A percentile compares a stretch with the other conserved stretches of the same genome.
Conservation (phyloP, 2,888 invertebrate species). For the Dolomedes plantarius region DNA sequence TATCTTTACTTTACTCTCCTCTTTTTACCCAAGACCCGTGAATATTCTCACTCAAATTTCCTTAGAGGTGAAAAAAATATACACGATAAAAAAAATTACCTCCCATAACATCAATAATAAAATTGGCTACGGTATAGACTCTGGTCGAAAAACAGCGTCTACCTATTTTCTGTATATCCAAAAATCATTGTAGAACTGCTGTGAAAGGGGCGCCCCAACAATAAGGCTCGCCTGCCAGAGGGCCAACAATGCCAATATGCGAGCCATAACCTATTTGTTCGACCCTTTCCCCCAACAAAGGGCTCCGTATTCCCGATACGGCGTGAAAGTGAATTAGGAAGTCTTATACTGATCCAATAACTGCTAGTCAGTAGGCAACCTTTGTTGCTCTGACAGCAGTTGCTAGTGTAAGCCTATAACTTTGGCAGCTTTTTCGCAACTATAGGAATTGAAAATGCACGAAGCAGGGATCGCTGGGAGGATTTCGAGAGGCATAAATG, state of each 20-base stretch:
- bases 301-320: conserved; percentile 38
- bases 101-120: conserved; percentile 42
- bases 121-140: conserved; percentile 45
- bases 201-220: conserved; percentile 38
- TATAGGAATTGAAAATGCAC: conserved; percentile 39
- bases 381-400: conserved; percentile 64
- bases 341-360: conserved; percentile 50
- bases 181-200: conserved; percentile 51
- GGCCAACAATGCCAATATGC: conserved; percentile 69
- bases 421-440: conserved; percentile 37
- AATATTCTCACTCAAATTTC: background rate
- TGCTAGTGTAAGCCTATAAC: conserved; percentile 64
- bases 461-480: background rate
- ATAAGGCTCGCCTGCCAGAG: conserved; percentile 48
- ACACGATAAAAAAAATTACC: background rate
- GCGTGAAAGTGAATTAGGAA: conserved; percentile 70
- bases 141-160: conserved; percentile 56
- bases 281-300: conserved; percentile 57
- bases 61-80: background rate
- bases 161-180: conserved; percentile 46
- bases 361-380: conserved; percentile 41
- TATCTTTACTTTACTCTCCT: background rate
- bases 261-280: conserved; percentile 71
- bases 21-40: background rate
- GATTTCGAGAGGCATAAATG: background rate